These are phyloP conservation scores for Lasioglossum calceatum DNA, from an alignment of 2,888 invertebrate genomes.

Conservation along the genomic window DNA sequence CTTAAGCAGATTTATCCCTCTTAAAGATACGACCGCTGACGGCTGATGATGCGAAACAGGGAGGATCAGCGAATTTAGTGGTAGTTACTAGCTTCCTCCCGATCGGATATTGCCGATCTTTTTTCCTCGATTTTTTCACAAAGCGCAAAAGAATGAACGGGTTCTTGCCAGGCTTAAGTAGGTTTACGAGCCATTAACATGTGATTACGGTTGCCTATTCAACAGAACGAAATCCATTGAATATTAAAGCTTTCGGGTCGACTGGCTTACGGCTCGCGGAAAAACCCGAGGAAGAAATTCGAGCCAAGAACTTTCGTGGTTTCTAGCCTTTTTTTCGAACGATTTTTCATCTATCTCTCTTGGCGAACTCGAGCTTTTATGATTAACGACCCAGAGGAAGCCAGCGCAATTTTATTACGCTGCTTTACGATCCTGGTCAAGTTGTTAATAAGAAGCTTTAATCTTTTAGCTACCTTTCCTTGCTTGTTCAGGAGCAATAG, in stretches of 20 bases:
- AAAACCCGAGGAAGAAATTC: neutral
- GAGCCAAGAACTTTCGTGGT: neutral
- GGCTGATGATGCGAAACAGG: neutral
- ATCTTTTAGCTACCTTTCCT: no score
- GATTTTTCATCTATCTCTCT: neutral
- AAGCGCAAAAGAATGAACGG: neutral
- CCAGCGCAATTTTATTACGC: neutral
- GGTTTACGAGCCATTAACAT: neutral
- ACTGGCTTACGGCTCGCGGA: neutral
- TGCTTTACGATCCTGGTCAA: neutral
- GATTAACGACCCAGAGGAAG: neutral
- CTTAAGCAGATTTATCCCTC: constrained; percentile 4
- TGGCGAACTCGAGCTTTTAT: neutral
- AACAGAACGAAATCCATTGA: neutral
- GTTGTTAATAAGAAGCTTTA: neutral
- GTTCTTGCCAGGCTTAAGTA: neutral
- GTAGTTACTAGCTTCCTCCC: neutral
- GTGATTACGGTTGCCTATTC: neutral
- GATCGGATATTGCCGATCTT: neutral
- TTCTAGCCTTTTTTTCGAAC: neutral
- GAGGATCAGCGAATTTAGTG: neutral
- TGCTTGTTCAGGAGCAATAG: no score
- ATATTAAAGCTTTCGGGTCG: neutral
- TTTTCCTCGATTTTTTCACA: neutral
- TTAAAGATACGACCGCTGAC: constrained; percentile 1